These are phyloP conservation scores for Folsomia manolachei DNA, from an alignment of 2,888 invertebrate species.

Conservation along the genomic window DNA sequence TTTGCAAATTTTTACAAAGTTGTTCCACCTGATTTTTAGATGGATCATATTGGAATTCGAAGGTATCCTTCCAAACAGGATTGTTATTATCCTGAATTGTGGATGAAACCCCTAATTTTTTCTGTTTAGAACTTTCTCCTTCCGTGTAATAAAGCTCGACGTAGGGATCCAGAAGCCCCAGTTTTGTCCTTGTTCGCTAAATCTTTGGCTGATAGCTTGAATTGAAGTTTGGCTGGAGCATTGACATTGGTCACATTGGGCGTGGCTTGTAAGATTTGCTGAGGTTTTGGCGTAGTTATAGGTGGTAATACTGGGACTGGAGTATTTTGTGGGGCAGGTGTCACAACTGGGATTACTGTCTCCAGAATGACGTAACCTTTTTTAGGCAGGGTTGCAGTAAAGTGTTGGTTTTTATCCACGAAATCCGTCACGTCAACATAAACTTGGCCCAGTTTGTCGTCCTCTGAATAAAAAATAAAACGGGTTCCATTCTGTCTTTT, in stretches of 20 bases:
- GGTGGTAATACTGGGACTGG: conserved; percentile 14
- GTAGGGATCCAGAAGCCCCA: conserved; percentile 36
- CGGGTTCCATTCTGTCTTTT: too few species aligned
- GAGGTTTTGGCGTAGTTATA: not conserved
- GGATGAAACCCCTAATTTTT: conserved; percentile 22
- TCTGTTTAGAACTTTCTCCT: conserved; percentile 31
- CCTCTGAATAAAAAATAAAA: too few species aligned
- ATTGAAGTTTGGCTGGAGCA: conserved; percentile 25
- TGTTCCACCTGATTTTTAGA: conserved; percentile 30
- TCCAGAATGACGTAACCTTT: conserved; percentile 43
- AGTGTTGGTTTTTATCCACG: conserved; percentile 43
- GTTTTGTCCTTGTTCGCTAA: conserved; percentile 38
- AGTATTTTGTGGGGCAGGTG: conserved; percentile 5
- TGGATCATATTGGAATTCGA: conserved; percentile 37
- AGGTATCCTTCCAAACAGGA: conserved; percentile 36
- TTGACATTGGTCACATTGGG: not conserved
- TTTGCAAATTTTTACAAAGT: not conserved
- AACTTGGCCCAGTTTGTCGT: conserved; percentile 43
- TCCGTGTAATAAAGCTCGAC: conserved; percentile 36
- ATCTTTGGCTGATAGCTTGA: conserved; percentile 36
- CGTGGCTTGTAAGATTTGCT: not conserved
- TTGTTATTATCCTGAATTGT: conserved; percentile 33
- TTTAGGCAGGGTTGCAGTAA: conserved; percentile 44
- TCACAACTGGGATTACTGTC: conserved; percentile 32
- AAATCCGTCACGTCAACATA: conserved; percentile 46